A percentile compares a stretch with the other conserved stretches of the same genome.
Conservation (phyloP, 2,888 invertebrate species). For the Lepidochitona cinerea region DNA sequence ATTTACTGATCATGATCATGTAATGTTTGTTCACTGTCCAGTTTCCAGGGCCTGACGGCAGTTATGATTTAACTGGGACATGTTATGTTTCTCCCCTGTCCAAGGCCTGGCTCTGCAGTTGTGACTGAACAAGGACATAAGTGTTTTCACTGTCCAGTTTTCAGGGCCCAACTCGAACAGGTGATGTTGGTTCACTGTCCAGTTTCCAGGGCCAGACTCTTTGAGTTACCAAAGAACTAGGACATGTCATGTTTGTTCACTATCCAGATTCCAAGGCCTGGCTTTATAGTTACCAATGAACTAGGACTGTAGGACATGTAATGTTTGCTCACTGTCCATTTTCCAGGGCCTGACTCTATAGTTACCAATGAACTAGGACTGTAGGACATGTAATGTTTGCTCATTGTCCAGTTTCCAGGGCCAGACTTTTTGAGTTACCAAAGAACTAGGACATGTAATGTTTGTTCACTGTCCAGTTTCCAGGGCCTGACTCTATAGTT, state of each 20-base stretch:
- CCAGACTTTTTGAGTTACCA: neutral
- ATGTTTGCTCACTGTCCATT: neutral
- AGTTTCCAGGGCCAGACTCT: neutral
- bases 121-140: neutral
- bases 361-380: neutral
- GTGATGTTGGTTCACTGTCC: neutral
- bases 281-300: conserved; percentile 39
- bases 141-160: no score
- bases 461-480: conserved; percentile 11
- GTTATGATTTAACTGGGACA: neutral
- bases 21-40: neutral
- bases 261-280: conserved; percentile 44
- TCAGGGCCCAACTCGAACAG: no score
- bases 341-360: conserved; percentile 58
- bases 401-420: neutral
- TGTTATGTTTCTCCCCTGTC: neutral
- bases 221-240: neutral
- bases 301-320: neutral
- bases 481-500: conserved; percentile 61
- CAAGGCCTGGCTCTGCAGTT: conserved; percentile 56
- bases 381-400: no score
- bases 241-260: neutral
- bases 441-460: neutral
- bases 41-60: conserved; percentile 58
- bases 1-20: no score